These are phyloP conservation scores for Holocentrus rufus DNA, from an alignment of 2,797 vertebrate species.

Conservation along the genomic window DNA sequence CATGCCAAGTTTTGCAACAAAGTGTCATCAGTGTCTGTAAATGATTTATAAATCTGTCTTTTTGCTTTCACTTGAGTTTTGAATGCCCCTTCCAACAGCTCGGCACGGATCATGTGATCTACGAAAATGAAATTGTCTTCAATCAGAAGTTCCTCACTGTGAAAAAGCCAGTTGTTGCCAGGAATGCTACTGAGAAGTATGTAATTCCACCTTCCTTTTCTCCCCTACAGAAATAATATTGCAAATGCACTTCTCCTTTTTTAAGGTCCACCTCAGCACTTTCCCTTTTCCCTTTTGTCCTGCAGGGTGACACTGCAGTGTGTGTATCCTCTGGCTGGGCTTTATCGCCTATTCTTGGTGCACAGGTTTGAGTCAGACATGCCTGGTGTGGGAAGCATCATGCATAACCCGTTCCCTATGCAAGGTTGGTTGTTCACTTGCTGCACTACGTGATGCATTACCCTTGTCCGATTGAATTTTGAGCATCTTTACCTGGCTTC, in stretches of 20 bases:
- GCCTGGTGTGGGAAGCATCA: conserved; percentile 55
- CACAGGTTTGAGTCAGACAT: conserved; percentile 66
- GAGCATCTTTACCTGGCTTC: accelerated
- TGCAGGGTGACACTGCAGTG: conserved; percentile 79
- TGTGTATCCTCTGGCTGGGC: conserved; percentile 75
- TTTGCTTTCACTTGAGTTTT: not conserved
- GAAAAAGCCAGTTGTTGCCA: conserved; percentile 39
- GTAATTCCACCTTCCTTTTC: not conserved
- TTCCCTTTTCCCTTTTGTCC: not conserved
- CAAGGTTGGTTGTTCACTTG: conserved; percentile 31
- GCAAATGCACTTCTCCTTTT: not conserved
- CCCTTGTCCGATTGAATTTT: not conserved
- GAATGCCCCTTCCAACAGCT: conserved; percentile 61
- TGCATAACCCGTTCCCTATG: not conserved
- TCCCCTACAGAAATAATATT: not conserved
- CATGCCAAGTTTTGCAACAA: no score
- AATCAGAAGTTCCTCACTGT: conserved; percentile 53
- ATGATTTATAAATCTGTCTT: not conserved
- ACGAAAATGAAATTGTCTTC: conserved; percentile 83
- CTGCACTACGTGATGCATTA: not conserved
- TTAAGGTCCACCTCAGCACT: not conserved
- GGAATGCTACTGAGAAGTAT: conserved; percentile 75
- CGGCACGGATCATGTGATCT: conserved; percentile 72
- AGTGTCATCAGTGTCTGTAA: no score
- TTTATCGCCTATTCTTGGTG: conserved; percentile 64